These are phyloP conservation scores for Parnassius mnemosyne DNA, from an alignment of 2,888 invertebrate species.

Conservation along the genomic window DNA sequence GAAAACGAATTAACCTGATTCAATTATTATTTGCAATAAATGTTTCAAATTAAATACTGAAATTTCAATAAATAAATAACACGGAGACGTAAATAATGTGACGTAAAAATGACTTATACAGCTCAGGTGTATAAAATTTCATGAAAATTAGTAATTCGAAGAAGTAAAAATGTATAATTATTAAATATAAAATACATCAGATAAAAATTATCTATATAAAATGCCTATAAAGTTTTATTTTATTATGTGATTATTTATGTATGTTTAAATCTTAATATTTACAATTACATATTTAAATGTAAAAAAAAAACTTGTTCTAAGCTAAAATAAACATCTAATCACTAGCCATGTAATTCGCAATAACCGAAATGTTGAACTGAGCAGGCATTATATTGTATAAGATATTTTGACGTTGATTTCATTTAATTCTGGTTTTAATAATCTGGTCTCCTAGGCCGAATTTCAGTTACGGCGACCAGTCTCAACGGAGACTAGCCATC, in stretches of 20 bases:
- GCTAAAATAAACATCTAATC: conserved; percentile 75
- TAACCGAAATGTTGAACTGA: conserved; percentile 46
- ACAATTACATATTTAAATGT: conserved; percentile 52
- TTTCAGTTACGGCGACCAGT: too few relatives aligned
- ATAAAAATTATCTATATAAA: conserved; percentile 29
- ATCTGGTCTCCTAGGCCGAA: too few relatives aligned
- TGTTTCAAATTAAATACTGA: neutral
- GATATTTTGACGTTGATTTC: conserved; percentile 27
- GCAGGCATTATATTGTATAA: conserved; percentile 31
- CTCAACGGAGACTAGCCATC: too few relatives aligned
- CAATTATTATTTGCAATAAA: neutral
- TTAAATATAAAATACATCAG: conserved; percentile 34
- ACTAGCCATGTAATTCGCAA: conserved; percentile 78
- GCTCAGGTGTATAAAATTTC: conserved; percentile 23
- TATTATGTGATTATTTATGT: conserved; percentile 43
- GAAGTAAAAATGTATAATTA: conserved; percentile 21
- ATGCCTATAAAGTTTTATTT: conserved; percentile 29
- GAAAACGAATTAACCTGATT: neutral
- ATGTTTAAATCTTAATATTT: conserved; percentile 50
- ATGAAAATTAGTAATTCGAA: conserved; percentile 9
- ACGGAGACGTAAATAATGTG: neutral
- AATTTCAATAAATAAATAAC: neutral
- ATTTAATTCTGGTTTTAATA: neutral
- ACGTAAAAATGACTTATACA: conserved; percentile 20
- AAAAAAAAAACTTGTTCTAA: conserved; percentile 55